Percentiles rank a stretch among this genome's conserved stretches.
Conservation (phyloP, 2,113 vertebrate species). For the Strix uralensis region DNA sequence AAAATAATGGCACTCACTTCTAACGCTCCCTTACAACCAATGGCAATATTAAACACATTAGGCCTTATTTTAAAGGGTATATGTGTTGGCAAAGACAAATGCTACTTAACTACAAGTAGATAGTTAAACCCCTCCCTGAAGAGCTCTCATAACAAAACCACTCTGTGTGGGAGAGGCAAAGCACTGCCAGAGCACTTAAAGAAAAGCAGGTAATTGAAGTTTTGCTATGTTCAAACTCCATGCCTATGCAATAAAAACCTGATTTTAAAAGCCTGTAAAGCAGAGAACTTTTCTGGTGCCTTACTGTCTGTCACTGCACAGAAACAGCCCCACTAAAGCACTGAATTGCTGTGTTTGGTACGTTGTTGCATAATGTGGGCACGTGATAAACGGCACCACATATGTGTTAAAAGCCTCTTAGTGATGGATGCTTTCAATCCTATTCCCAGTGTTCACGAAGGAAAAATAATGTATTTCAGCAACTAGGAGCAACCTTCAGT, state of each 20-base stretch:
- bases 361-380: neutral
- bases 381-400: neutral
- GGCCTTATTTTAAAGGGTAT: neutral
- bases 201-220: conserved; percentile 29
- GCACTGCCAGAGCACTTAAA: neutral
- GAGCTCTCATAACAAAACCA: conserved; percentile 8
- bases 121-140: conserved; percentile 6
- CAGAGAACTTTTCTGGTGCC: neutral
- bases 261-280: neutral
- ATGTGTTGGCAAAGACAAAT: neutral
- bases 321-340: neutral
- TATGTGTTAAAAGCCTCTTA: neutral
- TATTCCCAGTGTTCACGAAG: neutral
- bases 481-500: neutral
- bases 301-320: neutral
- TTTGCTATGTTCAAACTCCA: neutral
- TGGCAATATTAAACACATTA: neutral
- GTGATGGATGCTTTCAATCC: neutral
- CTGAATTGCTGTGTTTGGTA: neutral
- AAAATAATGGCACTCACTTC: neutral
- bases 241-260: neutral
- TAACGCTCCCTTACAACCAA: neutral
- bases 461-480: neutral
- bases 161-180: conserved; percentile 7
- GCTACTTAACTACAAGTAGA: neutral